Base-by-base conservation (phyloP, 2,113 vertebrate genomes). In the Pampusana beccarii region DNA sequence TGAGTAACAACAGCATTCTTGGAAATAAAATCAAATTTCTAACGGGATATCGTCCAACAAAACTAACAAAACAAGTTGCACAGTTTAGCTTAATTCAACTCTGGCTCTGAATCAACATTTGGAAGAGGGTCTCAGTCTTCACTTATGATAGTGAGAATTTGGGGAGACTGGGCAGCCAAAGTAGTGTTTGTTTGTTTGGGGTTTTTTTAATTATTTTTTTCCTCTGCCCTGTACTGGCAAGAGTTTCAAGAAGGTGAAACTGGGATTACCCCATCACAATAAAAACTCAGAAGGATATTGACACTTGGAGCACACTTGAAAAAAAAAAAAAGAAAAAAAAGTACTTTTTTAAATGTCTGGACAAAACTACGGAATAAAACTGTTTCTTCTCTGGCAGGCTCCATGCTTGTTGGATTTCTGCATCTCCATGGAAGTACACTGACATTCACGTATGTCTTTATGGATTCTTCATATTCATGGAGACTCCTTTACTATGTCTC, bases 181-280 rank as follows among this genome's bases (percentile, higher is more conserved):
- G 38, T 4, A 56, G 6, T 40, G 33, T 18, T 24, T 15, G 18
- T 46, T 46, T 46, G 18, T 8, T 46, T 40, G 40, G 40, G 40
- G 5, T 46, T 4, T 16, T 26, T 11, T 24, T 12, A 50, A 50
- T 33, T 46, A 33, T 31, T 19, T 14, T 7, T 29, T 57, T 16
- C 18, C 4, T 12, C 17, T 10, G 9, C 3, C 6, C 9, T 17
- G 17, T 12, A 13, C 0, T 56, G 14, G 7, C 11, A 85, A 53
- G 36, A 42, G 16, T 23, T 75, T 34, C 4, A 75, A 38, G 25
- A 58, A 42, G 4, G 12, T 64, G 17, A 48, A 71, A 71, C 11
- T 54, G 65, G 5, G 20, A 79, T 84, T 71, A 46, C 2, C 1
- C 3, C 10, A 58, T 64, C 16, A 61, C 33, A 64, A 23, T 6